Conservation (phyloP, 1,140 invertebrate genomes). For the Drosophila pseudoobscura region DNA sequence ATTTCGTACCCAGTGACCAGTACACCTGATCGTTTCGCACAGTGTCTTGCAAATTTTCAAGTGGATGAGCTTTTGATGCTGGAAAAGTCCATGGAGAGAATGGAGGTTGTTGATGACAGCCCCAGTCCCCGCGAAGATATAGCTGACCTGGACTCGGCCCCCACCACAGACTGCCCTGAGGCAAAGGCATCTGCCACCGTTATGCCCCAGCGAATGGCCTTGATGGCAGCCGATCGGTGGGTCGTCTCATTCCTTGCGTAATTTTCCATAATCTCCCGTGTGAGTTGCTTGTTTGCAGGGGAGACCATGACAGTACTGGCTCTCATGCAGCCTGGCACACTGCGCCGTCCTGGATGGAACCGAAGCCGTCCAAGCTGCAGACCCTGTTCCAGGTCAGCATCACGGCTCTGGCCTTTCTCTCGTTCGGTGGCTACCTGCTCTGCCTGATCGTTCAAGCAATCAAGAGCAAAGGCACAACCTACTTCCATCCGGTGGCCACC, state of each 20-base stretch:
- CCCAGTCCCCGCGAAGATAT: too few relatives aligned
- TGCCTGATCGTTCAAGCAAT: conserved; percentile 89
- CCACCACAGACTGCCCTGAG: not conserved
- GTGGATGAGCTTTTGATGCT: conserved; percentile 56
- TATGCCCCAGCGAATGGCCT: conserved; percentile 54
- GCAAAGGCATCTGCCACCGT: not conserved
- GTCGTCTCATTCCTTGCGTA: not conserved
- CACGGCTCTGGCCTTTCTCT: conserved; percentile 89
- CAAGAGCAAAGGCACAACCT: conserved; percentile 84
- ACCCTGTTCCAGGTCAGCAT: conserved; percentile 89
- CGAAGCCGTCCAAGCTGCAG: conserved; percentile 85
- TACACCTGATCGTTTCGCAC: conserved; percentile 59
- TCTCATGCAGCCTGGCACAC: conserved; percentile 26
- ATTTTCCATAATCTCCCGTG: not conserved
- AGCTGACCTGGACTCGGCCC: too few relatives aligned
- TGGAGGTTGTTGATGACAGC: conserved; percentile 20
- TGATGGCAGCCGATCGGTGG: conserved; percentile 65
- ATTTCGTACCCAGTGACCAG: conserved; percentile 40
- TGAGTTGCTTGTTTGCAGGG: conserved; percentile 13
- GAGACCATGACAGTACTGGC: conserved; percentile 20
- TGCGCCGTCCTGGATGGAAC: conserved; percentile 69
- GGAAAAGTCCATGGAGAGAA: conserved; percentile 58
- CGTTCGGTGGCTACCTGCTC: conserved; percentile 90
- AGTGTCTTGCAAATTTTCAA: conserved; percentile 61
- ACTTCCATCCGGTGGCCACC: conserved; percentile 81